Evolutionary conservation across 2,888 invertebrate genomes (phyloP), one percentile per base, ranked within the genome.

Genomic region (Lasioglossum morio): DNA sequence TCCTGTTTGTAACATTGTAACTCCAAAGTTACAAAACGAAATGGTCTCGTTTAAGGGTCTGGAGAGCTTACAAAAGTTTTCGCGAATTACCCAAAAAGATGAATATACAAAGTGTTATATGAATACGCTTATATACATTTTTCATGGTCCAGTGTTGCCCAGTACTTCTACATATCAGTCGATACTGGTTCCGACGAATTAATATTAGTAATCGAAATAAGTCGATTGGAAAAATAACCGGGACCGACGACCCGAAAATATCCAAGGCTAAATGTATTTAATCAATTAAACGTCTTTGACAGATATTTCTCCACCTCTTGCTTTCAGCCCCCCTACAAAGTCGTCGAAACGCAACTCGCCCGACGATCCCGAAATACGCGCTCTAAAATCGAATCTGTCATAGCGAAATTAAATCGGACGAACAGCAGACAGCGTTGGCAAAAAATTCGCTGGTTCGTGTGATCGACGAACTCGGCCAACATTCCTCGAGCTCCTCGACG

Each of bases 341-440:
- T 63, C 7, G 16, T 7, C 16, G 63, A 63, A 57, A 63, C 63
- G 30, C 7, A 16, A 30, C 27, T 30, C 16, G 30, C 30, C 4
- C 2, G 27, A 63, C 63, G 2, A 30, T 19, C 63, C 19, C 30
- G 63, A 63, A 63, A 63, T 30, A 30, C 30, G 30, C 16, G 30
- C 7, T 63, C 30, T 19, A 63, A 63, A 63, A 63, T 63, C 63
- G 63, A 63, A 63, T 30, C 30, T 16, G 30, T 63, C 30, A 63
- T 63, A 63, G 63, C 63, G 16, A 63, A 63, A 63, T 63, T 14
- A 30, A 63, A 63, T 63, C 63, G 27, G 63, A 63, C 30, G 63
- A 30, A 63, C 7, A 16, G 63, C 63, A 63, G 63, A 63, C 27
- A 63, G 63, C 30, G 30, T 30, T 63, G 16, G 30, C n/a, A 63